Conservation (phyloP, 1,140 invertebrate genomes). For the Leucophenga varia region DNA sequence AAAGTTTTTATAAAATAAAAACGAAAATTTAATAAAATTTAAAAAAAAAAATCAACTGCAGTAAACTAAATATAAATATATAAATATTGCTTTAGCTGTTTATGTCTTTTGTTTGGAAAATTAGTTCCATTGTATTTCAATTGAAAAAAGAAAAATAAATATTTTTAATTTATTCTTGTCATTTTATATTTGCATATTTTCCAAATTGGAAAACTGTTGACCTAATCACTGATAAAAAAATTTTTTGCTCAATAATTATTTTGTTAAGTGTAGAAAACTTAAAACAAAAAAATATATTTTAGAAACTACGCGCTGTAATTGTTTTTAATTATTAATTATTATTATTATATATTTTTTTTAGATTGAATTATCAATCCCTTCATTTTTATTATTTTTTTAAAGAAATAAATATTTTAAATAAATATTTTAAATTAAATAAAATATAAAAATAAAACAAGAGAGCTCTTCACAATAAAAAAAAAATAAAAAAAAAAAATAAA, state of each 20-base stretch:
- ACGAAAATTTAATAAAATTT: no score
- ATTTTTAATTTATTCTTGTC: constrained; percentile 9
- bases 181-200: constrained; percentile 22
- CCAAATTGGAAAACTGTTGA: constrained; percentile 45
- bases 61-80: no score
- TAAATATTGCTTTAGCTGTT: constrained; percentile 18
- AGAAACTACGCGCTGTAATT: no score
- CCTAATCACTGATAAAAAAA: no score
- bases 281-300: no score
- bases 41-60: no score
- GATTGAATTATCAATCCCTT: no score
- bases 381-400: constrained; percentile 3
- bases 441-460: neutral
- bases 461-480: constrained; percentile 20
- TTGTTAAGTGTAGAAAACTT: no score
- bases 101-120: constrained; percentile 10
- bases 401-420: constrained; percentile 1
- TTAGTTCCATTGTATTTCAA: no score
- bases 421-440: constrained; percentile 12
- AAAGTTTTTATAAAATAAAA: constrained; percentile 19
- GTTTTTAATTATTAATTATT: no score
- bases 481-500: constrained; percentile 15
- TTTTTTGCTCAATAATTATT: no score
- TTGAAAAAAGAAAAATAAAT: no score
- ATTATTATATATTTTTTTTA: neutral